These are phyloP conservation scores for Pocillopora damicornis DNA, from an alignment of 64 coral and sea anemone species.

Conservation along the genomic window DNA sequence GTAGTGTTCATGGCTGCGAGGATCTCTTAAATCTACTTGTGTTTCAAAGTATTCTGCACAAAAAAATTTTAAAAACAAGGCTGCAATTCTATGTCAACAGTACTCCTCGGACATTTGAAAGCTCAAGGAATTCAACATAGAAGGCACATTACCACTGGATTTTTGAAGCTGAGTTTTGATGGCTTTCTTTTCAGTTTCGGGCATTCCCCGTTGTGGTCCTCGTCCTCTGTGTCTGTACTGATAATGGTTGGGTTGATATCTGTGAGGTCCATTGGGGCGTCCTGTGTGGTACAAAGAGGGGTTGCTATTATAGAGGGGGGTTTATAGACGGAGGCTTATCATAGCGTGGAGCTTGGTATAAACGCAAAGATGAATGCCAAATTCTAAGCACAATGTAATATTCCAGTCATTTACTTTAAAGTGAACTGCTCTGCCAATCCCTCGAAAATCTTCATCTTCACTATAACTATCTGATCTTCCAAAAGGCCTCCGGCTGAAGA, in stretches of 20 bases:
- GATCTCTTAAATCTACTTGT: too few species aligned
- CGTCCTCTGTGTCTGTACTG: constrained; percentile 80
- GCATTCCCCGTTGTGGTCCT: constrained; percentile 50
- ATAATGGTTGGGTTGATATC: constrained; percentile 97
- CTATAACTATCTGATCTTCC: constrained; percentile 86
- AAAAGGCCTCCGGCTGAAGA: constrained; percentile 81
- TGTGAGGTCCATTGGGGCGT: constrained; percentile 92
- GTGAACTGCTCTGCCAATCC: constrained; percentile 55
- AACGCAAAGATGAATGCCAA: too few species aligned
- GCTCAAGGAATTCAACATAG: background rate
- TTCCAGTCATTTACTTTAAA: constrained; percentile 56
- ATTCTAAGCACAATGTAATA: too few species aligned
- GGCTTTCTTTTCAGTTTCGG: constrained; percentile 38
- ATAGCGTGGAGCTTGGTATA: background rate
- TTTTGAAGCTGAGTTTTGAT: constrained; percentile 74
- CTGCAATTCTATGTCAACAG: background rate
- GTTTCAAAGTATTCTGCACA: background rate
- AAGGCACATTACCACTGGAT: constrained; percentile 80
- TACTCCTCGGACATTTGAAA: background rate
- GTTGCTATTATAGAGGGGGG: too few species aligned
- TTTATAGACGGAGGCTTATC: background rate
- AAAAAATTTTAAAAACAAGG: background rate
- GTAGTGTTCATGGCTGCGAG: too few species aligned
- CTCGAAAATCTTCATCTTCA: constrained; percentile 59
- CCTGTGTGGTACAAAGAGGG: constrained; percentile 21